Conservation (phyloP, 2,888 invertebrate genomes). For the Pollenia amentaria region DNA sequence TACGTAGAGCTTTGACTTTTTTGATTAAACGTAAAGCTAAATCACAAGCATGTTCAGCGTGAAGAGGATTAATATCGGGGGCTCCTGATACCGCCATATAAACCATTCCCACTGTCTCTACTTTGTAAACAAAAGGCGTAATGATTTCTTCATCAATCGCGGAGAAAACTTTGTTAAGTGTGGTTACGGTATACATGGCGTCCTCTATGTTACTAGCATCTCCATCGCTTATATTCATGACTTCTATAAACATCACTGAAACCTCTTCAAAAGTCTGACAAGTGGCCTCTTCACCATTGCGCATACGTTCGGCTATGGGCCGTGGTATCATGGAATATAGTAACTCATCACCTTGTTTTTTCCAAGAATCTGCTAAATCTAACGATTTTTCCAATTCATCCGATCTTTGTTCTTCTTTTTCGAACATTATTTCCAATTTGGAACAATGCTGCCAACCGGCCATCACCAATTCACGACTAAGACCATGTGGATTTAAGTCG, state of each 20-base stretch:
- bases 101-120: constrained; percentile 95
- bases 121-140: constrained; percentile 94
- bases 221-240: constrained; percentile 82
- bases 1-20: constrained; percentile 88
- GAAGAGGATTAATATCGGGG: constrained; percentile 90
- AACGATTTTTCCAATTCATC: constrained; percentile 92
- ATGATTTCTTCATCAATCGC: constrained; percentile 94
- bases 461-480: constrained; percentile 92
- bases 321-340: constrained; percentile 97
- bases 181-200: constrained; percentile 92
- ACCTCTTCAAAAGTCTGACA: constrained; percentile 88
- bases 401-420: constrained; percentile 92
- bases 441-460: constrained; percentile 94
- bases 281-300: constrained; percentile 91
- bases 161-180: constrained; percentile 94
- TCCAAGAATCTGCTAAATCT: constrained; percentile 92
- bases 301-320: constrained; percentile 92
- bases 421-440: constrained; percentile 91
- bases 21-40: constrained; percentile 91
- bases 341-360: constrained; percentile 92
- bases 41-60: constrained; percentile 91
- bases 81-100: constrained; percentile 97
- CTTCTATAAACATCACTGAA: constrained; percentile 84
- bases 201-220: constrained; percentile 83
- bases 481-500: constrained; percentile 93